Evolutionary conservation across 2,113 vertebrate species (phyloP), one percentile per base, ranked within the genome.

Genomic region (Nothocercus julius): DNA sequence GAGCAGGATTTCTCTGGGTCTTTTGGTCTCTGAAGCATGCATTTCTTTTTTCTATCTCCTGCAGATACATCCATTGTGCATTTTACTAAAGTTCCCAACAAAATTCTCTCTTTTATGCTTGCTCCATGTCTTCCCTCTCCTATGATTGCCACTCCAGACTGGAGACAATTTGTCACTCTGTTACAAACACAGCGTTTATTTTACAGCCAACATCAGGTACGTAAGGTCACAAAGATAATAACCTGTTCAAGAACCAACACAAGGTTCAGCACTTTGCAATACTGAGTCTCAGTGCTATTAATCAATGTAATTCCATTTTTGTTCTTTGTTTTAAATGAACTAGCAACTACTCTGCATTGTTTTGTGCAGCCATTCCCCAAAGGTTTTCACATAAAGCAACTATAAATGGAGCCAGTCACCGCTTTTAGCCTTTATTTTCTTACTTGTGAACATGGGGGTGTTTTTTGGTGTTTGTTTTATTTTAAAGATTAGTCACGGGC

Each of bases 301-400:
- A 74, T 70, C 83, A 24, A 59, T 7, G 12, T 12, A 77, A 54
- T 18, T 40, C 0, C 0, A 11, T 28, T 70, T 95, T 80, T 0
- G 5, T 15, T 30, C 36, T 38, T 25, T 9, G 15, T 25, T 87
- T 88, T 92, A 24, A 90, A 44, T 59, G 49, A 87, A 67, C n/a
- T 78, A 67, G 11, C 38, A 30, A 47, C 3, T 4, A 40, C 16
- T 28, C 36, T 25, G 27, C 11, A 10, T 15, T 87, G 11, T 40
- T 90, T 68, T 40, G 13, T 54, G 27, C 30, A 83, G 36, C 14
- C 62, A 18, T 8, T 59, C 13, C 32, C 25, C 5, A 9, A 8
- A 5, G 5, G 40, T 20, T 94, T 85, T 63, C 11, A 83, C 42
- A 74, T 63, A 36, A 64, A 51, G 9, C 59, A 80, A 63, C 14